These are phyloP conservation scores for Protomyctophum bolini DNA, from an alignment of 2,113 vertebrate species.

Conservation along the genomic window DNA sequence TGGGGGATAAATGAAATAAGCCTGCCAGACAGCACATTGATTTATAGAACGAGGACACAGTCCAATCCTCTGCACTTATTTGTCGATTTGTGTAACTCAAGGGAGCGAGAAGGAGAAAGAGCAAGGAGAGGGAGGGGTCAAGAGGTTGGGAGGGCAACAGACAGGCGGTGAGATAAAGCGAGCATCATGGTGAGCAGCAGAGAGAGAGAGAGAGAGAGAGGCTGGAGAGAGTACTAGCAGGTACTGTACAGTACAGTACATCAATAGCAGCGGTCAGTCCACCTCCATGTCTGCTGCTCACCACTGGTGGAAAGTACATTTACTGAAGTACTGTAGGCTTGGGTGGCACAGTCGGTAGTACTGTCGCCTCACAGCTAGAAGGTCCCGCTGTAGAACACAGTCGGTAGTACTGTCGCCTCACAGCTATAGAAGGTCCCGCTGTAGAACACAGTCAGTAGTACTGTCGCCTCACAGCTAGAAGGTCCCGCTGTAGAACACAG, in stretches of 20 bases:
- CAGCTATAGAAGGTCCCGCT: too few species aligned
- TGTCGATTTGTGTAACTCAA: neutral
- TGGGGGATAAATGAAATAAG: neutral
- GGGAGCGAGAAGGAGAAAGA: neutral
- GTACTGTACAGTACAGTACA: too few species aligned
- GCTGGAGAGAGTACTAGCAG: conserved; percentile 7
- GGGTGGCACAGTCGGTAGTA: conserved; percentile 1
- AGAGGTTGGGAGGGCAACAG: conserved; percentile 6
- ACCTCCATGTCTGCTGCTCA: too few species aligned
- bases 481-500: too few species aligned
- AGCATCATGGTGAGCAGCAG: too few species aligned
- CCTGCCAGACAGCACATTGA: conserved; percentile 6
- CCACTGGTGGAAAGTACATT: too few species aligned
- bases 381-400: too few species aligned
- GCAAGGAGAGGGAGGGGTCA: conserved; percentile 24
- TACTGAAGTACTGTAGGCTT: neutral
- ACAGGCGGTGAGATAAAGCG: conserved; percentile 24
- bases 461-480: too few species aligned
- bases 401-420: neutral
- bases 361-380: too few species aligned
- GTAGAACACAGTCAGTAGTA: too few species aligned
- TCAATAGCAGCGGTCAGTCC: too few species aligned
- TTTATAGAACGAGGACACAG: conserved; percentile 17
- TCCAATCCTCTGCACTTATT: too few species aligned
- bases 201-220: neutral